Evolutionary conservation across 2,797 vertebrate species (phyloP).

Genomic region (Epinephelus coioides): DNA sequence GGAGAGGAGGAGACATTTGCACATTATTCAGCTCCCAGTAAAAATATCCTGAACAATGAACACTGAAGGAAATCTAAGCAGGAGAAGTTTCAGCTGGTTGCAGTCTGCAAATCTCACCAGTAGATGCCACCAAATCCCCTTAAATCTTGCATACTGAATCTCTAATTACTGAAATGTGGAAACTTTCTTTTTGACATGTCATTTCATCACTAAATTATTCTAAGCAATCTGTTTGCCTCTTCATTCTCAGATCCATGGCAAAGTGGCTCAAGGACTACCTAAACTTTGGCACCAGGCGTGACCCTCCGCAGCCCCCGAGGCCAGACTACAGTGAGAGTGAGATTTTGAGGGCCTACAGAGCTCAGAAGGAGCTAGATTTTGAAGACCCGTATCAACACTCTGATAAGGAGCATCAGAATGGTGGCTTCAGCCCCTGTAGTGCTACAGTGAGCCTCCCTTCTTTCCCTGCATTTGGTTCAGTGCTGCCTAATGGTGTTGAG

Average conservation of each 20-base stretch:
- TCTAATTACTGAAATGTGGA: background rate
- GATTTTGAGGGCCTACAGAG: conserved; percentile 91
- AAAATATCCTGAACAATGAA: too few relatives aligned
- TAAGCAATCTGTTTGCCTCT: background rate
- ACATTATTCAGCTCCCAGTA: too few relatives aligned
- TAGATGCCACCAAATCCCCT: too few relatives aligned
- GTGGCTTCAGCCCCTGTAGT: conserved; percentile 66
- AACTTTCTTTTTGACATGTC: background rate
- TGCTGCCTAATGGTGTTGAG: conserved; percentile 82
- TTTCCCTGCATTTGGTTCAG: conserved; percentile 80
- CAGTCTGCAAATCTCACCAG: too few relatives aligned
- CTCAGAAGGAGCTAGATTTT: conserved; percentile 92
- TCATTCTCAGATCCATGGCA: conserved; percentile 90
- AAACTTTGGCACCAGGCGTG: conserved; percentile 91
- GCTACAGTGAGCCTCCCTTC: conserved; percentile 80
- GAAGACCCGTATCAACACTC: conserved; percentile 92
- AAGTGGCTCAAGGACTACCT: conserved; percentile 95
- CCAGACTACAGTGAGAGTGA: conserved; percentile 95
- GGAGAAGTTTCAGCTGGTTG: too few relatives aligned
- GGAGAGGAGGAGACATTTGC: too few relatives aligned
- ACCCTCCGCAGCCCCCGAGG: conserved; percentile 90
- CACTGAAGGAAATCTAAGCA: too few relatives aligned
- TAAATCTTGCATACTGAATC: too few relatives aligned
- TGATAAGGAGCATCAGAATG: conserved; percentile 81
- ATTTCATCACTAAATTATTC: background rate